Conservation (phyloP, 2,888 invertebrate species). For the Autographa gamma region DNA sequence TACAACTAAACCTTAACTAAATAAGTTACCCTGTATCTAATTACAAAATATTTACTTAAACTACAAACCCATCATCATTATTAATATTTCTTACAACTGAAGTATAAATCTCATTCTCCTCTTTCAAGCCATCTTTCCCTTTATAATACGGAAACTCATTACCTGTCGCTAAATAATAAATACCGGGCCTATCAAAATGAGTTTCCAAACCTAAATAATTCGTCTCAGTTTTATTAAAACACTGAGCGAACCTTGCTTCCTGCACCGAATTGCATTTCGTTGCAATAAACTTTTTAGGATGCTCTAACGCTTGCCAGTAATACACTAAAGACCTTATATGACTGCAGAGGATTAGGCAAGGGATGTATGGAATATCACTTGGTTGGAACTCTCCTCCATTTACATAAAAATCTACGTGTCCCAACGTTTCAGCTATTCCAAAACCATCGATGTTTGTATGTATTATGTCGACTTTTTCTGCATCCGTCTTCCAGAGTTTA, state of each 20-base stretch:
- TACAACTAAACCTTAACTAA: not conserved
- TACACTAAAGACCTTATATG: slow-evolving; percentile 75
- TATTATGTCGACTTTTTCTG: slow-evolving; percentile 73
- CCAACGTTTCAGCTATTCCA: slow-evolving; percentile 79
- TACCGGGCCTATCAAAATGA: slow-evolving; percentile 74
- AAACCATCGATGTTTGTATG: slow-evolving; percentile 86
- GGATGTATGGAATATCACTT: slow-evolving; percentile 75
- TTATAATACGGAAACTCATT: slow-evolving; percentile 82
- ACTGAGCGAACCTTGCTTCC: slow-evolving; percentile 78
- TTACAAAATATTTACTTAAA: slow-evolving; percentile 19
- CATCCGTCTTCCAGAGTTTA: slow-evolving; percentile 72
- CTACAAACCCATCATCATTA: slow-evolving; percentile 71
- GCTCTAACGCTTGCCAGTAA: slow-evolving; percentile 83
- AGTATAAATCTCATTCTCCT: slow-evolving; percentile 78
- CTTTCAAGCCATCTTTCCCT: slow-evolving; percentile 76
- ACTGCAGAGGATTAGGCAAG: slow-evolving; percentile 80
- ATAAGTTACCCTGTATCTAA: not conserved
- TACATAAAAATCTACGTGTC: slow-evolving; percentile 81
- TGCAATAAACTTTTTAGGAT: slow-evolving; percentile 80
- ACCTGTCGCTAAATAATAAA: slow-evolving; percentile 78
- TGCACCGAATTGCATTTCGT: slow-evolving; percentile 77
- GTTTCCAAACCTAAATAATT: slow-evolving; percentile 79
- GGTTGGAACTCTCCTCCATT: slow-evolving; percentile 85
- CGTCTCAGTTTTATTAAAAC: slow-evolving; percentile 72
- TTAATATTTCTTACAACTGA: slow-evolving; percentile 71